A percentile compares a stretch with the other conserved stretches of the same genome.
These are phyloP conservation scores for Prorops nasuta DNA, from an alignment of 1,140 invertebrate species.

Conservation along the genomic window DNA sequence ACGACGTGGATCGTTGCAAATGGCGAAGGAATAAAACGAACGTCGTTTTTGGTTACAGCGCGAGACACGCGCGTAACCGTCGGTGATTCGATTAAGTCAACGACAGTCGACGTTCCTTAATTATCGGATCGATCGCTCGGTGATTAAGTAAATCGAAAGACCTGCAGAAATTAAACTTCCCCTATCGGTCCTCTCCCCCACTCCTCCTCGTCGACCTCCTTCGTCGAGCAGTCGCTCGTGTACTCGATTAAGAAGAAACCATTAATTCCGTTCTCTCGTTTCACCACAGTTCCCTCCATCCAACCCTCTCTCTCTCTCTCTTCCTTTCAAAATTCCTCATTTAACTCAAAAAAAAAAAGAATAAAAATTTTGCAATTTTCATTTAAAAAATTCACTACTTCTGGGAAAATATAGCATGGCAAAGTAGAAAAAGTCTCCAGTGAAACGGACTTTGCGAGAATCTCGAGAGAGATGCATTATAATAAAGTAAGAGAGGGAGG, in stretches of 20 bases:
- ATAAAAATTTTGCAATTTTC: too few relatives aligned
- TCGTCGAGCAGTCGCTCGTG: constrained; percentile 9
- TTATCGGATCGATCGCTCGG: constrained; percentile 17
- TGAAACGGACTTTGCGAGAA: too few relatives aligned
- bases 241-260: constrained; percentile 23
- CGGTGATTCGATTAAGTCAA: too few relatives aligned
- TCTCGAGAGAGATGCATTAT: too few relatives aligned
- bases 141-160: constrained; percentile 37
- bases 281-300: too few relatives aligned
- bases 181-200: not conserved
- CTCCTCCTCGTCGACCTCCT: not conserved
- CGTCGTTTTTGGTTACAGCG: constrained; percentile 1
- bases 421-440: not conserved
- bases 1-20: constrained; percentile 5
- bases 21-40: constrained; percentile 4
- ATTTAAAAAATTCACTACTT: constrained; percentile 6
- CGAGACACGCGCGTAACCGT: constrained; percentile 11
- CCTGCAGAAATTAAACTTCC: constrained; percentile 15
- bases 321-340: too few relatives aligned
- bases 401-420: not conserved
- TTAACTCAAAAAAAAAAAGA: too few relatives aligned
- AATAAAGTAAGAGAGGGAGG: constrained; percentile 4
- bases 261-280: constrained; percentile 17
- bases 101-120: constrained; percentile 23
- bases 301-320: too few relatives aligned